Base-by-base conservation (phyloP, 2,113 vertebrate genomes). In the Carlito syrichta region DNA sequence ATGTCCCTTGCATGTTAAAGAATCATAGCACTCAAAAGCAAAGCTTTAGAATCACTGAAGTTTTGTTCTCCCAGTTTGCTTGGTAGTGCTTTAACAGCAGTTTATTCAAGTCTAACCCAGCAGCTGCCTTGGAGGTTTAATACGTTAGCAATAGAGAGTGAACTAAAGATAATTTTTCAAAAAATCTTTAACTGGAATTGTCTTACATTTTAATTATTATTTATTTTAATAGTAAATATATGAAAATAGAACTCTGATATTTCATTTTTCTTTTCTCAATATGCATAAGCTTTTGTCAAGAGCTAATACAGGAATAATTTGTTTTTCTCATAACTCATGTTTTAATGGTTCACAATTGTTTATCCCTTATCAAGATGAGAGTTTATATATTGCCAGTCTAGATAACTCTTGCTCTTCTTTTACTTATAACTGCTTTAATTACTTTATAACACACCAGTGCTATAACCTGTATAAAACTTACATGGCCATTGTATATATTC, bases 311-410 rank as follows among this genome's bases (percentile, higher is more conserved):
- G 8, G 35, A 60, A 14, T 40, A 1, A 35, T 84, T 78, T 93
- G 5, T 63, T 89, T 91, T 60, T 88, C 27, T 52, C 74, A 79
- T 66, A 87, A 92, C n/a, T 38, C 74, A 77, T 96, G 62, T 83
- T 91, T 93, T 73, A 95, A 43, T 95, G 40, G 19, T 62, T 95
- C 78, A 66, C 79, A 89, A 23, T 76, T 91, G 25, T 90, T 73
- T 89, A 11, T 82, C 12, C 66, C 60, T 95, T 88, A 63, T 78
- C 69, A 71, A n/a, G 32, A 40, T 79, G 32, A 40, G 40, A 86
- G 68, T 96, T 96, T 77, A 81, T 86, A 35, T 86, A 48, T 96
- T 76, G 58, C 48, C 22, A 95, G 20, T 78, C 43, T 69, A 58
- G 43, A 76, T 87, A 69, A 54, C n/a, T 27, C 20, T 87, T 89